These are phyloP conservation scores for Danionella dracula DNA, from an alignment of 2,797 vertebrate genomes.

Conservation along the genomic window DNA sequence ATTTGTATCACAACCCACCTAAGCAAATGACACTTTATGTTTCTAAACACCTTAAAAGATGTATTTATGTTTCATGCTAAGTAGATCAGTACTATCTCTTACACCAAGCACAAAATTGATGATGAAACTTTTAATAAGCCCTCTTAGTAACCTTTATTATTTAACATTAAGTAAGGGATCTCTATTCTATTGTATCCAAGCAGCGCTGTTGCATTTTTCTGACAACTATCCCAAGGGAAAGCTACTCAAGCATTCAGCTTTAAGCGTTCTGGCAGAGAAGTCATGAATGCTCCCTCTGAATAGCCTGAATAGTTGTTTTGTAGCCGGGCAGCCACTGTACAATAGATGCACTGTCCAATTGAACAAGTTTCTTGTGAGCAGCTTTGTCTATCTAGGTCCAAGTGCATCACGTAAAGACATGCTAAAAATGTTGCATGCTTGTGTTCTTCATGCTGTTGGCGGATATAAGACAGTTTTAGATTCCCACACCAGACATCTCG, in stretches of 20 bases:
- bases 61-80: too few relatives aligned
- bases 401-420: constrained; percentile 17
- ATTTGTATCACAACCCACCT: too few relatives aligned
- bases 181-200: neutral
- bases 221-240: constrained; percentile 23
- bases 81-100: too few relatives aligned
- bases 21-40: too few relatives aligned
- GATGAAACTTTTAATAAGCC: neutral
- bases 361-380: constrained; percentile 28
- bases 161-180: neutral
- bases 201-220: neutral
- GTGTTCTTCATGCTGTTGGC: constrained; percentile 30
- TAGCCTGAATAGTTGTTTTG: constrained; percentile 38
- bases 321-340: constrained; percentile 26
- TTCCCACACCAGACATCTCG: constrained; percentile 28
- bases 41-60: too few relatives aligned
- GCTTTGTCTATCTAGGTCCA: constrained; percentile 30
- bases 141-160: neutral
- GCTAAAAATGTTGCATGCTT: constrained; percentile 30
- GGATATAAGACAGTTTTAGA: constrained; percentile 30
- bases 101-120: too few relatives aligned
- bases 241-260: neutral
- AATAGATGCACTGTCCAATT: constrained; percentile 45
- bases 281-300: constrained; percentile 28
- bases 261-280: neutral